phyloP scores from a whole-genome alignment of 1,140 invertebrate species.

The Hyles euphorbiae region DNA sequence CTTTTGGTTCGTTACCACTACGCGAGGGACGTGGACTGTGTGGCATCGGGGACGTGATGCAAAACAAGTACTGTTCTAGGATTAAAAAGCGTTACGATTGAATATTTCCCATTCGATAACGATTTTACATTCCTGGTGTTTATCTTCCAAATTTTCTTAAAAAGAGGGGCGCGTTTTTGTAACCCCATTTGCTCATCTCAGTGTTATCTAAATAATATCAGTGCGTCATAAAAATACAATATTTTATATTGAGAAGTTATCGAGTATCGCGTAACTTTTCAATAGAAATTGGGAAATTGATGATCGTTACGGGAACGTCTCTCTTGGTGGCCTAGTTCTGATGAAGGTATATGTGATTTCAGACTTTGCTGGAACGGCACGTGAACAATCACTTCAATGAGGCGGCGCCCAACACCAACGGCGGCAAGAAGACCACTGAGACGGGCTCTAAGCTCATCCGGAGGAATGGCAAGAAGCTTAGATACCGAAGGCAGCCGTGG shows the following conservation, averaged over 20 bases:
- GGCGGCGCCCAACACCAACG: constrained; percentile 72
- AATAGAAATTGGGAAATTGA: no score
- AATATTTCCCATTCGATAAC: no score
- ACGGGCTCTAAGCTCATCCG: constrained; percentile 85
- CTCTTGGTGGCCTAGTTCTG: neutral
- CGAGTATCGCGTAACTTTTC: no score
- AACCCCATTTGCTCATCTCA: no score
- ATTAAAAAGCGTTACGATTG: constrained; percentile 14
- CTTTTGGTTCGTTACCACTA: no score
- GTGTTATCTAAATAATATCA: no score
- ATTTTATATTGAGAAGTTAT: no score
- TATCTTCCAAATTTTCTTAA: no score
- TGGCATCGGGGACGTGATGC: constrained; percentile 1
- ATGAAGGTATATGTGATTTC: constrained; percentile 40
- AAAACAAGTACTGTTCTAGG: constrained; percentile 43
- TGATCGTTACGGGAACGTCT: neutral
- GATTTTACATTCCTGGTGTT: no score
- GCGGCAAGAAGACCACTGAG: constrained; percentile 78
- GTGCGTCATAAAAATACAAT: no score
- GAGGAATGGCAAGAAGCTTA: constrained; percentile 89
- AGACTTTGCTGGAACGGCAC: constrained; percentile 92
- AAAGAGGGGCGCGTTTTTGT: no score
- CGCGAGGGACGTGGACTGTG: no score
- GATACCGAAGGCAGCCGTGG: constrained; percentile 89
- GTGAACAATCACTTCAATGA: constrained; percentile 94